Evolutionary conservation across 1,140 invertebrate species (phyloP).

Genomic region (Papilio machaon): DNA sequence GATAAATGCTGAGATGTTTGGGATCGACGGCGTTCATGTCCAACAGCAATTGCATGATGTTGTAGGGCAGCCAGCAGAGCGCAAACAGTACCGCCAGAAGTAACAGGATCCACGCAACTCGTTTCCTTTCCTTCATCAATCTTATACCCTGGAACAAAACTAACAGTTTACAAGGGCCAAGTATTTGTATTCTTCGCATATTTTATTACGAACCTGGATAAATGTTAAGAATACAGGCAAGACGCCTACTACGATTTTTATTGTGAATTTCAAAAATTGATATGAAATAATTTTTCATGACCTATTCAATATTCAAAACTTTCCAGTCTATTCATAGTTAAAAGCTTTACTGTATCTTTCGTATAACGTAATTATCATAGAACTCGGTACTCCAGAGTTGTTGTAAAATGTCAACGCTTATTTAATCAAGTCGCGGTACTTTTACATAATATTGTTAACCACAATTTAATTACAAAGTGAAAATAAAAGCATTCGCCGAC

Average conservation of each 20-base stretch:
- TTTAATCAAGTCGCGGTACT: background rate
- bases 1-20: constrained; percentile 64
- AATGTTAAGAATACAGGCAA: too few relatives aligned
- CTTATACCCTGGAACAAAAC: constrained; percentile 81
- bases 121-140: constrained; percentile 85
- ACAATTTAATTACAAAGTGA: constrained; percentile 1
- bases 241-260: too few relatives aligned
- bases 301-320: too few relatives aligned
- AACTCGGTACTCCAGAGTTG: background rate
- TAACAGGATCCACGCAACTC: constrained; percentile 84
- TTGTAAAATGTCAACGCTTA: constrained; percentile 7
- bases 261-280: background rate
- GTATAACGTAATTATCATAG: background rate
- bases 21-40: constrained; percentile 80
- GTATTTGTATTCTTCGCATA: too few relatives aligned
- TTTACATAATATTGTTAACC: constrained; percentile 1
- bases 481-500: background rate
- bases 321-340: background rate
- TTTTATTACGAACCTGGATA: too few relatives aligned
- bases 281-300: background rate
- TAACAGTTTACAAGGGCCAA: background rate
- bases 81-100: constrained; percentile 86
- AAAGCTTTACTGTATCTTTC: background rate
- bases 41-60: constrained; percentile 85
- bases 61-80: constrained; percentile 90